Conservation (phyloP, 1,140 invertebrate genomes). For the Drosophila truncata region DNA sequence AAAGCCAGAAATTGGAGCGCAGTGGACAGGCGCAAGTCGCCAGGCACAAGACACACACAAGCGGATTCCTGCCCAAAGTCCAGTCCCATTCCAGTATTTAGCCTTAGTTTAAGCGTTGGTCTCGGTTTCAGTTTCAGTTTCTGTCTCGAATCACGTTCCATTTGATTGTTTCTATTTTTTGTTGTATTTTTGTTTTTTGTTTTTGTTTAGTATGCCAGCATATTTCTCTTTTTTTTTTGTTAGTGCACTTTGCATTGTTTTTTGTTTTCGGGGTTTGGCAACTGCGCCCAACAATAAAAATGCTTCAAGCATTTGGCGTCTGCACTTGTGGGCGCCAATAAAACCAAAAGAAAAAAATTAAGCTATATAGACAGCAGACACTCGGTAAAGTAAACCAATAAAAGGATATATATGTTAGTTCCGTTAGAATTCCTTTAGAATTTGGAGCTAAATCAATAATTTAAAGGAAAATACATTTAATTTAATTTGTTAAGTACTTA, state of each 20-base stretch:
- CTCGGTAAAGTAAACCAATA: background rate
- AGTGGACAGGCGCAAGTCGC: constrained; percentile 48
- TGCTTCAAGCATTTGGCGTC: constrained; percentile 52
- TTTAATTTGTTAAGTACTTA: no score
- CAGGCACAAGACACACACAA: constrained; percentile 31
- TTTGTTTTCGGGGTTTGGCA: constrained; percentile 66
- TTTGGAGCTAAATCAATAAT: background rate
- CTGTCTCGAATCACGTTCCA: constrained; percentile 51
- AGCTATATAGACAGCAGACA: background rate
- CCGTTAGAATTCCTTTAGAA: background rate
- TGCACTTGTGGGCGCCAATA: constrained; percentile 65
- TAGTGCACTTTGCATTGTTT: constrained; percentile 70
- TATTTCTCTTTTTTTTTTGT: constrained; percentile 45
- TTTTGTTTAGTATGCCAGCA: constrained; percentile 24
- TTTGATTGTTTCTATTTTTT: constrained; percentile 57
- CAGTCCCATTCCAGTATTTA: constrained; percentile 65
- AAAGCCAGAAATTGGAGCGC: constrained; percentile 61
- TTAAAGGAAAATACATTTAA: no score
- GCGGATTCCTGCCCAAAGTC: constrained; percentile 29
- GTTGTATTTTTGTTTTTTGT: constrained; percentile 38
- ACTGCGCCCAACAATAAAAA: constrained; percentile 67
- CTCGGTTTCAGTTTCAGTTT: constrained; percentile 62
- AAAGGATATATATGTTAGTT: background rate
- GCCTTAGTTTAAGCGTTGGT: constrained; percentile 27
- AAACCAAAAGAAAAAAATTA: constrained; percentile 7